Conservation (phyloP, 2,888 invertebrate species). For the Philhelius pedissequus region DNA sequence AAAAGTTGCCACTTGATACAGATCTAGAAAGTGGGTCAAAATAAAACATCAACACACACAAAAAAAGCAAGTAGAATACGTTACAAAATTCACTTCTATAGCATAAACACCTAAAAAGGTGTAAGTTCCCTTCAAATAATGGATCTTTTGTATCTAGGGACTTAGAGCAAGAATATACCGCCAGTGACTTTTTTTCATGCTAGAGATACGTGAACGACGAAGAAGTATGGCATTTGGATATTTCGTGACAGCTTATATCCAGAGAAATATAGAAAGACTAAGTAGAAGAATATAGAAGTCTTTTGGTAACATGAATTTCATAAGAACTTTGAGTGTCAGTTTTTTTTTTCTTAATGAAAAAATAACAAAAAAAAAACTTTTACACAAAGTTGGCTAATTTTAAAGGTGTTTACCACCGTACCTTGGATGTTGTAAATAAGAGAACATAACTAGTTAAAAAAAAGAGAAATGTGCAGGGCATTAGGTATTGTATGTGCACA, state of each 20-base stretch:
- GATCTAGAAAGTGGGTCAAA: conserved; percentile 38
- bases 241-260: not conserved
- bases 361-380: not conserved
- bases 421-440: not conserved
- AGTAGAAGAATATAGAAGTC: not conserved
- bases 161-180: not conserved
- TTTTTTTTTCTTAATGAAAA: not conserved
- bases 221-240: not conserved
- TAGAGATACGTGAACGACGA: not conserved
- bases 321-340: not conserved
- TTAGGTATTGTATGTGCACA: not conserved
- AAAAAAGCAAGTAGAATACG: not conserved
- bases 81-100: not conserved
- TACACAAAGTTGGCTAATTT: conserved; percentile 1
- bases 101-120: conserved; percentile 1
- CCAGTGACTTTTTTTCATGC: not conserved
- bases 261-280: not conserved
- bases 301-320: conserved; percentile 1
- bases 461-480: not conserved
- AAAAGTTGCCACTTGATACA: conserved; percentile 13
- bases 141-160: conserved; percentile 1
- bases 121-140: conserved; percentile 4
- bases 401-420: not conserved
- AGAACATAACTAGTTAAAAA: not conserved
- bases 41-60: not conserved